A percentile compares a stretch with the other conserved stretches of the same genome.
phyloP scores from a whole-genome alignment of 92 coral and sea anemone genomes.

The Galaxea fascicularis region DNA sequence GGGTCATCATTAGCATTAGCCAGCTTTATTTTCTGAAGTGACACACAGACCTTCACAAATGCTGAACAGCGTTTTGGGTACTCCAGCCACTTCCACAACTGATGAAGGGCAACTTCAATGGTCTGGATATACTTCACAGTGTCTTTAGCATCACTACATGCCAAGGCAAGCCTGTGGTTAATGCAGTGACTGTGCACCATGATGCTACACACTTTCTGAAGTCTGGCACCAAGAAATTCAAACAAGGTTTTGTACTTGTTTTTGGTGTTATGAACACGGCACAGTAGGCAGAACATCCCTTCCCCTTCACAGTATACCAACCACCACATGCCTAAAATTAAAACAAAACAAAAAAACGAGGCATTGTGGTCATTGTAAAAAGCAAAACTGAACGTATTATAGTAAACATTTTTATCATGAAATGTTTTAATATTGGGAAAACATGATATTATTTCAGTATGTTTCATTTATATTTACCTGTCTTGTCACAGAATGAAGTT shows the following conservation, averaged over 20 bases:
- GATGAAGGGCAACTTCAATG: conserved; percentile 47
- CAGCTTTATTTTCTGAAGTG: conserved; percentile 30
- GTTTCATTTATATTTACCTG: conserved; percentile 25
- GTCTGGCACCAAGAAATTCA: conserved; percentile 53
- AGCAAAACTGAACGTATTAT: conserved; percentile 15
- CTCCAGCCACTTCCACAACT: conserved; percentile 60
- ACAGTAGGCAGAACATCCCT: conserved; percentile 37
- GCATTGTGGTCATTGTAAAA: conserved; percentile 25
- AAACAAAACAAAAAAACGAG: not conserved
- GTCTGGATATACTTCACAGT: conserved; percentile 52
- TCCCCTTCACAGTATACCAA: conserved; percentile 34
- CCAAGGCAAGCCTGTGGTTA: conserved; percentile 63
- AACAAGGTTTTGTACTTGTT: conserved; percentile 39
- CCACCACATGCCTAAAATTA: conserved; percentile 29
- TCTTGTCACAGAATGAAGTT: conserved; percentile 12
- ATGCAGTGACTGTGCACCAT: conserved; percentile 61
- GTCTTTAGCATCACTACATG: conserved; percentile 59
- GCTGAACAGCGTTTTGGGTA: conserved; percentile 38
- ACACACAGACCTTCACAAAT: conserved; percentile 34
- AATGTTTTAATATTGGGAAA: conserved; percentile 15
- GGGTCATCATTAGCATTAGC: conserved; percentile 26
- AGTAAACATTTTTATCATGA: conserved; percentile 30
- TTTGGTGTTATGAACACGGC: conserved; percentile 40
- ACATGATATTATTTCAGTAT: conserved; percentile 1
- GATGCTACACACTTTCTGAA: conserved; percentile 53